Percentiles rank a stretch among this genome's conserved stretches.
Evolutionary conservation across 1,140 invertebrate species (phyloP).

Genomic region (Listronotus bonariensis): DNA sequence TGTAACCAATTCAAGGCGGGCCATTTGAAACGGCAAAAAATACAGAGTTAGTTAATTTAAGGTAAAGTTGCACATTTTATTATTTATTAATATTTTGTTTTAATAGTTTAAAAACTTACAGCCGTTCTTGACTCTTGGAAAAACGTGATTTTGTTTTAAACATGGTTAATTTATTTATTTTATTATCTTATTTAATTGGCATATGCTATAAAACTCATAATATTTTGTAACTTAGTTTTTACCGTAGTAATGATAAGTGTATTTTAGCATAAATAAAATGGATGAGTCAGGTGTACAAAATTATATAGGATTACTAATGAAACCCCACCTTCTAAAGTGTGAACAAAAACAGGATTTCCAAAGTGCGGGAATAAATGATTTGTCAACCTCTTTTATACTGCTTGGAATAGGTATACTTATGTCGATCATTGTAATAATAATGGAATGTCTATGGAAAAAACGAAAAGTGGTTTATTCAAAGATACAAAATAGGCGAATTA

Average conservation of each 20-base stretch:
- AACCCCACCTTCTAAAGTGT: conserved; percentile 31
- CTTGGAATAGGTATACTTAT: conserved; percentile 30
- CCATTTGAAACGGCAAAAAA: too few species aligned
- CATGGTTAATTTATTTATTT: too few species aligned
- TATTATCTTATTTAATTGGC: too few species aligned
- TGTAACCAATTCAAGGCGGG: too few species aligned
- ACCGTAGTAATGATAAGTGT: conserved; percentile 4
- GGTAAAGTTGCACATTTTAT: too few species aligned
- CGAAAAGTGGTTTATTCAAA: background rate
- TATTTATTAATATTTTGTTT: too few species aligned
- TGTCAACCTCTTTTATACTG: conserved; percentile 34
- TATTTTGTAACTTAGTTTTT: background rate
- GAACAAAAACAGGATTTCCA: conserved; percentile 33
- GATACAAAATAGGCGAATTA: background rate
- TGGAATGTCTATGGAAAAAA: conserved; percentile 39
- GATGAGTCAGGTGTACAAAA: conserved; percentile 40
- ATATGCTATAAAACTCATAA: too few species aligned
- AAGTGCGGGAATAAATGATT: conserved; percentile 40
- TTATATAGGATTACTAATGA: conserved; percentile 30
- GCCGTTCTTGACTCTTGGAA: too few species aligned
- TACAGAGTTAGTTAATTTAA: too few species aligned
- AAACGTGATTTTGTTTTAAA: too few species aligned
- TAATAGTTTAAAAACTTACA: too few species aligned
- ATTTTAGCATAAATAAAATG: conserved; percentile 42
- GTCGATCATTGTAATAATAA: conserved; percentile 16